Evolutionary conservation across 2,797 vertebrate species (phyloP), one percentile per base, ranked within the genome.

Genomic region (Masticophis lateralis): DNA sequence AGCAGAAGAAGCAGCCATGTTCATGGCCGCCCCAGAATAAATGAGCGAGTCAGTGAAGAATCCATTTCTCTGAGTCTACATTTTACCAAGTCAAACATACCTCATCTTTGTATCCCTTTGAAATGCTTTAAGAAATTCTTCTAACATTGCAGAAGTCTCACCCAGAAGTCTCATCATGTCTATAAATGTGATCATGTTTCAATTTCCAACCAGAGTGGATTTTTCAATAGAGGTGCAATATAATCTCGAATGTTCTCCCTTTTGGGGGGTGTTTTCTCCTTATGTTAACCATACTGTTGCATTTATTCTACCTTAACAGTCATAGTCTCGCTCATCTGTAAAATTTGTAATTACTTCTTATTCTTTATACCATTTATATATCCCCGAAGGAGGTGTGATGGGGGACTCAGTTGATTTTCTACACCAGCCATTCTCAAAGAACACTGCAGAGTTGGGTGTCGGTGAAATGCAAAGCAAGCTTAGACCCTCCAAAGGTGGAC

Each of bases 1-100:
- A 93, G 32, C 93, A 93, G 51, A 91, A 18, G 69, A 93, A 93
- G 55, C 90, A 91, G 8, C n/a, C 66, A 0, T 86, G 47, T 74
- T 53, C 69, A 6, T 93, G 93, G 93, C 93, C 93, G 0, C 57
- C 1, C 5, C 90, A 93, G 57, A 79, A 43, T 5, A 93, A 93
- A 69, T 93, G 59, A 89, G 4, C 47, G 1, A 55, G n/a, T 14
- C 25, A 28, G 87, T 12, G 10, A 43, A 91, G 28, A 12, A 61
- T 37, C 63, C 18, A 10, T 32, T 1, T 47, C 28, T 59, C 28
- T 25, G n/a, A 16, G 20, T 74, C 37, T 5, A 5, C 66, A 10
- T 1, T 18, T 51, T 10, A 0, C 69, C 37, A 12, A 4, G 3
- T 91, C 55, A 47, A 55, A 89, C 9, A 60, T 53, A 89, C 69